Evolutionary conservation across 2,113 vertebrate genomes (phyloP).

Genomic region (Catharus bicknelli): DNA sequence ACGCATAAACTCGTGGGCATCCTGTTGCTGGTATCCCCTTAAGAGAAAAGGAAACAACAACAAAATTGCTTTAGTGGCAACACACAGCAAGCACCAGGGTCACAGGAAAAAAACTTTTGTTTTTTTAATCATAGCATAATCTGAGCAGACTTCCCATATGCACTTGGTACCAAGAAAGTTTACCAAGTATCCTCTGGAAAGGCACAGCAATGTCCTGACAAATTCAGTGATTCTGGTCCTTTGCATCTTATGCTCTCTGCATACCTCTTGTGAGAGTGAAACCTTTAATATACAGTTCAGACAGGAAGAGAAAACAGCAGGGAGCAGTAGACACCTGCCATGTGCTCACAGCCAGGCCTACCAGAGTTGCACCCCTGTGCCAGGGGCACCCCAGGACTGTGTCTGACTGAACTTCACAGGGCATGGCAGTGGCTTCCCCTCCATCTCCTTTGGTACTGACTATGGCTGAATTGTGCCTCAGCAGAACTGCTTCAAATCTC

Average conservation of each 20-base stretch:
- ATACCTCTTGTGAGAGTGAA: fast-evolving
- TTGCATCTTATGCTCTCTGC: fast-evolving
- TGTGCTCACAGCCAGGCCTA: not conserved
- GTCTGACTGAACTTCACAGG: not conserved
- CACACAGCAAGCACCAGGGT: not conserved
- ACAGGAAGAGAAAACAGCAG: not conserved
- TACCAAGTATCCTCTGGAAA: not conserved
- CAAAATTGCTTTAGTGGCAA: not conserved
- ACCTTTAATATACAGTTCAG: not conserved
- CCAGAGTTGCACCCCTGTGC: not conserved
- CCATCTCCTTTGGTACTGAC: not conserved
- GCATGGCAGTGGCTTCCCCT: not conserved
- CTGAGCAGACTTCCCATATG: not conserved
- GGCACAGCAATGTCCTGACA: fast-evolving
- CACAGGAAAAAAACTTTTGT: not conserved
- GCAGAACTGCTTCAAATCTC: not conserved
- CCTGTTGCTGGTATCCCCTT: slow-evolving; percentile 98
- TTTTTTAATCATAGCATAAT: not conserved
- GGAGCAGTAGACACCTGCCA: not conserved
- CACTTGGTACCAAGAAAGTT: not conserved
- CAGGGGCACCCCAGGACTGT: not conserved
- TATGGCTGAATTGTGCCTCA: not conserved
- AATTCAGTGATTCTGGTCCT: not conserved
- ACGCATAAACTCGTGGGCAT: slow-evolving; percentile 98
- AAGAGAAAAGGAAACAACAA: slow-evolving; percentile 15